Percentiles rank a stretch among this genome's conserved stretches.
phyloP scores from a whole-genome alignment of 53 echinoderm and acorn worm species.

The Pentamera pediparva region DNA sequence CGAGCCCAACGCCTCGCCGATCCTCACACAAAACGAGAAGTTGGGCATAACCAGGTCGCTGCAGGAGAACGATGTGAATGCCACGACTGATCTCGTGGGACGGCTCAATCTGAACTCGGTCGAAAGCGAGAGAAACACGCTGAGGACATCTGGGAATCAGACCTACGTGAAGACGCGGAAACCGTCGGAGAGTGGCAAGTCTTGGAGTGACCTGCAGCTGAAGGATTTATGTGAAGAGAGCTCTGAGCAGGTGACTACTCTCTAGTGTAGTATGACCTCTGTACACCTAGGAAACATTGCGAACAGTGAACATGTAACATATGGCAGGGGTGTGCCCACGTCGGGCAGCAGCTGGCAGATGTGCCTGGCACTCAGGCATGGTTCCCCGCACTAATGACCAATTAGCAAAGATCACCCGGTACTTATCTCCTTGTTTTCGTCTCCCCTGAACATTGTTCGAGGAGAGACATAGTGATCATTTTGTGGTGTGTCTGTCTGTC shows the following conservation, averaged over 20 bases:
- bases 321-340: background rate
- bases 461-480: too few relatives aligned
- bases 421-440: too few relatives aligned
- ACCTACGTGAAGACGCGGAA: background rate
- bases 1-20: conserved; percentile 67
- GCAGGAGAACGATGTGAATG: background rate
- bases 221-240: background rate
- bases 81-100: background rate
- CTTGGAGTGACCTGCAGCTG: background rate
- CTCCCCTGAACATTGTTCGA: too few relatives aligned
- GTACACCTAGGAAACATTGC: too few relatives aligned
- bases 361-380: too few relatives aligned
- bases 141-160: background rate
- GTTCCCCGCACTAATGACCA: too few relatives aligned
- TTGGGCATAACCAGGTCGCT: conserved; percentile 6
- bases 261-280: too few relatives aligned
- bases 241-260: background rate
- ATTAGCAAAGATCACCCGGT: too few relatives aligned
- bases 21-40: conserved; percentile 35
- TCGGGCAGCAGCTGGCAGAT: too few relatives aligned
- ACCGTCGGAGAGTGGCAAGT: background rate
- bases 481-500: too few relatives aligned
- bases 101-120: conserved; percentile 14
- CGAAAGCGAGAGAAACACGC: conserved; percentile 1
- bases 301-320: too few relatives aligned